These are phyloP conservation scores for Colistium nudipinnis DNA, from an alignment of 2,113 vertebrate genomes.

Conservation along the genomic window DNA sequence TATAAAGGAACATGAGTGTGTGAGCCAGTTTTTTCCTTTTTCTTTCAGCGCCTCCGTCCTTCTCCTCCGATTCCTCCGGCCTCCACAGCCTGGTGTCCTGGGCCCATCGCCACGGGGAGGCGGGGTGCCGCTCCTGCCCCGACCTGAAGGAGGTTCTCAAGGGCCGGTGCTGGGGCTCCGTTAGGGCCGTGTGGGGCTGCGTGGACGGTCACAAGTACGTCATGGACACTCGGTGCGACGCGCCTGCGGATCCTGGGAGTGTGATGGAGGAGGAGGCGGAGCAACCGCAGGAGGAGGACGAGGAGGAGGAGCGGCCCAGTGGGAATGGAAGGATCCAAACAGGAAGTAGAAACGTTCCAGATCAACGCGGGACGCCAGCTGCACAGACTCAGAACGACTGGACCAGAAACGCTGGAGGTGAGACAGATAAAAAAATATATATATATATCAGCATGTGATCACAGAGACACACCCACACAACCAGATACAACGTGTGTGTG, in stretches of 20 bases:
- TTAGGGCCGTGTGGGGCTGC: conserved; percentile 89
- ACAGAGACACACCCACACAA: no score
- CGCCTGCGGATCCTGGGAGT: neutral
- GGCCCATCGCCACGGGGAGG: conserved; percentile 87
- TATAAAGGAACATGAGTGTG: no score
- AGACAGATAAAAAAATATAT: no score
- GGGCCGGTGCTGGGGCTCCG: conserved; percentile 86
- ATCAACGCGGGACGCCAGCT: conserved; percentile 14
- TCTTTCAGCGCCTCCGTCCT: conserved; percentile 56
- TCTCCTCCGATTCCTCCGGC: conserved; percentile 86
- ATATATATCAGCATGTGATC: no score
- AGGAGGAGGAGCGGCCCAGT: conserved; percentile 15
- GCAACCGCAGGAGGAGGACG: neutral
- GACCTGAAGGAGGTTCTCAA: conserved; percentile 87
- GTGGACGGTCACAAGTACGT: conserved; percentile 87
- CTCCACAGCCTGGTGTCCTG: conserved; percentile 89
- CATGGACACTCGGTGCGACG: conserved; percentile 80
- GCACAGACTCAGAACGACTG: conserved; percentile 50
- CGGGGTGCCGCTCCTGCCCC: conserved; percentile 85
- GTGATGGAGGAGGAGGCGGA: conserved; percentile 34
- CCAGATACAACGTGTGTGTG: no score
- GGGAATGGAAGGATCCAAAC: neutral
- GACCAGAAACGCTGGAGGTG: conserved; percentile 59
- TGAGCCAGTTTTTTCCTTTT: neutral
- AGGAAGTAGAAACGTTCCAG: neutral